phyloP scores from a whole-genome alignment of 2,113 vertebrate genomes.

The Aspidoscelis tigris region DNA sequence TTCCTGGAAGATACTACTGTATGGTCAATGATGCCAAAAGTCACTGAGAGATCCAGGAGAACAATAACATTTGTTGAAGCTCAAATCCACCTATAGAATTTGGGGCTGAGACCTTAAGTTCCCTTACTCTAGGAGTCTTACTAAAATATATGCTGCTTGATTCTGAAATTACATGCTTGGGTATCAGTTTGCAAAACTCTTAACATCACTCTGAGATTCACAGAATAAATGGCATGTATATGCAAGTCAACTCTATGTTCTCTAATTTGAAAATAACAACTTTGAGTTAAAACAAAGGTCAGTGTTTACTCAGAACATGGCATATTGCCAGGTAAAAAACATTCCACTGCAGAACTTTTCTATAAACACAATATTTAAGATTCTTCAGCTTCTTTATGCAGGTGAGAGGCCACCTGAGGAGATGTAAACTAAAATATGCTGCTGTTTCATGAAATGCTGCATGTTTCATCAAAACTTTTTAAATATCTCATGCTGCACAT shows the following conservation, averaged over 20 bases:
- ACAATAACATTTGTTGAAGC: background rate
- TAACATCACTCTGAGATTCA: background rate
- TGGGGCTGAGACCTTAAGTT: background rate
- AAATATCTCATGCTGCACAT: constrained; percentile 47
- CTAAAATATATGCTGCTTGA: constrained; percentile 7
- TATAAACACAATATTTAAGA: constrained; percentile 53
- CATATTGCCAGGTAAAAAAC: background rate
- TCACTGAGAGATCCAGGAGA: too few relatives aligned
- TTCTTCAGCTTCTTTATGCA: constrained; percentile 53
- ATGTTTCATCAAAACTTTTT: constrained; percentile 42
- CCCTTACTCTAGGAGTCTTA: background rate
- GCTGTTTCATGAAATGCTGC: constrained; percentile 49
- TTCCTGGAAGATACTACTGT: too few relatives aligned
- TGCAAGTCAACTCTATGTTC: background rate
- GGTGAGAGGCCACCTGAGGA: background rate
- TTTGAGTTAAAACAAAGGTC: constrained; percentile 26
- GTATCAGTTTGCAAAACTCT: background rate
- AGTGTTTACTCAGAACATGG: constrained; percentile 28
- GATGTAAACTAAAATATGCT: constrained; percentile 58
- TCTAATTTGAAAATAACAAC: background rate
- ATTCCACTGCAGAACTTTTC: constrained; percentile 43
- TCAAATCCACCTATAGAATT: background rate
- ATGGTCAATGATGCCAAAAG: too few relatives aligned
- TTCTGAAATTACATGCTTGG: background rate
- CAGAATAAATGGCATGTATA: constrained; percentile 7